Evolutionary conservation across 2,797 vertebrate genomes (phyloP).

Genomic region (Eupleurogrammus muticus): DNA sequence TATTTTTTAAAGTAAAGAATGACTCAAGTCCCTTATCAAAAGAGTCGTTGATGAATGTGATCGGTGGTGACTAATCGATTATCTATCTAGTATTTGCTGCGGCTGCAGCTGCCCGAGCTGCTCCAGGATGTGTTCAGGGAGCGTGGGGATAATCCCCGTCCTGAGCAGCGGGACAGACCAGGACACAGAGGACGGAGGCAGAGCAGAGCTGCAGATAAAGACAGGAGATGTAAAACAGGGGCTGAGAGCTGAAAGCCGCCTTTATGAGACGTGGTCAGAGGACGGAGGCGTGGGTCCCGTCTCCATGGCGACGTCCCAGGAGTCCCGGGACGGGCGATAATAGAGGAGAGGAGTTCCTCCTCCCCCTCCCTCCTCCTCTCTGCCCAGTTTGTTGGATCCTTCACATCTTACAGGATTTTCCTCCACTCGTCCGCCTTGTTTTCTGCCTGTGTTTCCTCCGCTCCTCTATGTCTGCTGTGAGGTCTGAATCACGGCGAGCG

Average conservation of each 20-base stretch:
- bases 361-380: slow-evolving; percentile 43
- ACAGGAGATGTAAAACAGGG: slow-evolving; percentile 34
- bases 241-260: slow-evolving; percentile 79
- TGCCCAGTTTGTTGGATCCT: slow-evolving; percentile 73
- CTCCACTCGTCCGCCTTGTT: slow-evolving; percentile 52
- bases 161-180: slow-evolving; percentile 39
- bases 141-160: slow-evolving; percentile 44
- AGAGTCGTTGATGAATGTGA: no score
- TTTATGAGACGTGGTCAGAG: slow-evolving; percentile 86
- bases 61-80: no score
- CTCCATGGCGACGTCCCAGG: slow-evolving; percentile 83
- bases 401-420: slow-evolving; percentile 73
- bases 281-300: slow-evolving; percentile 84
- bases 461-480: slow-evolving; percentile 51
- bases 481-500: slow-evolving; percentile 62
- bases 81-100: no score
- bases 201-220: no score
- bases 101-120: slow-evolving; percentile 6
- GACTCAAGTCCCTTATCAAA: no score
- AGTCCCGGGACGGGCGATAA: slow-evolving; percentile 84
- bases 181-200: slow-evolving; percentile 28
- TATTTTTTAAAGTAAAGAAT: no score
- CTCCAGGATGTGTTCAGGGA: not conserved
- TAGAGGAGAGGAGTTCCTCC: slow-evolving; percentile 84
- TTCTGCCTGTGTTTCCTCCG: slow-evolving; percentile 30